phyloP scores from a whole-genome alignment of 2,888 invertebrate genomes.

The Calliphora vomitoria region DNA sequence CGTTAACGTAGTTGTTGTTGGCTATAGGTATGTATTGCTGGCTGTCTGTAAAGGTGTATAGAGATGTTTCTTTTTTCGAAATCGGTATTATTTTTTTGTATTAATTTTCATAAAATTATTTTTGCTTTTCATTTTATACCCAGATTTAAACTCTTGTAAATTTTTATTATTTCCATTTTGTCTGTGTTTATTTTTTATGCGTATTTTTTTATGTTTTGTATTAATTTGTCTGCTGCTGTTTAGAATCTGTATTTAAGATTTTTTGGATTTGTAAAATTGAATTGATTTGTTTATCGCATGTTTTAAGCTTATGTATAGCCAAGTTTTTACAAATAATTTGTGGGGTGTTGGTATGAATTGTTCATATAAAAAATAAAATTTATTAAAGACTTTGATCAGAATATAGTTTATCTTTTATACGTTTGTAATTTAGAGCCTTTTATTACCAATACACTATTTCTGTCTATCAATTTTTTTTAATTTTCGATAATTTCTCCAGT shows the following conservation, averaged over 20 bases:
- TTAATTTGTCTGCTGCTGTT: constrained; percentile 18
- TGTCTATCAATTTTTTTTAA: too few species aligned
- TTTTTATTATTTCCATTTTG: neutral
- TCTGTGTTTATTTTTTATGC: neutral
- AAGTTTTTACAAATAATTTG: too few species aligned
- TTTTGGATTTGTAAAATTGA: constrained; percentile 18
- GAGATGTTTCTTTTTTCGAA: neutral
- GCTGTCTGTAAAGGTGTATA: neutral
- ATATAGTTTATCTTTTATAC: too few species aligned
- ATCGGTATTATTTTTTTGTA: too few species aligned
- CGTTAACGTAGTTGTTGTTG: constrained; percentile 6
- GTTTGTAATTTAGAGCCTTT: too few species aligned
- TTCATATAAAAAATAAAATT: too few species aligned
- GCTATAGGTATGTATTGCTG: neutral
- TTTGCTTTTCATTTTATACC: neutral
- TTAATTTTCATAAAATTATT: too few species aligned
- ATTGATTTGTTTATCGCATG: neutral
- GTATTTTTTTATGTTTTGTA: neutral
- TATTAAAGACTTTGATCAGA: too few species aligned
- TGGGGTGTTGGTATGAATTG: too few species aligned
- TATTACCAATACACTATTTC: too few species aligned
- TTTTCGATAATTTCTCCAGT: too few species aligned
- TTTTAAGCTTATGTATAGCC: neutral
- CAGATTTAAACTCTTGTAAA: neutral
- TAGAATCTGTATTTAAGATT: constrained; percentile 1